Evolutionary conservation across 2,797 vertebrate species (phyloP).

Genomic region (Spatula versicolor): DNA sequence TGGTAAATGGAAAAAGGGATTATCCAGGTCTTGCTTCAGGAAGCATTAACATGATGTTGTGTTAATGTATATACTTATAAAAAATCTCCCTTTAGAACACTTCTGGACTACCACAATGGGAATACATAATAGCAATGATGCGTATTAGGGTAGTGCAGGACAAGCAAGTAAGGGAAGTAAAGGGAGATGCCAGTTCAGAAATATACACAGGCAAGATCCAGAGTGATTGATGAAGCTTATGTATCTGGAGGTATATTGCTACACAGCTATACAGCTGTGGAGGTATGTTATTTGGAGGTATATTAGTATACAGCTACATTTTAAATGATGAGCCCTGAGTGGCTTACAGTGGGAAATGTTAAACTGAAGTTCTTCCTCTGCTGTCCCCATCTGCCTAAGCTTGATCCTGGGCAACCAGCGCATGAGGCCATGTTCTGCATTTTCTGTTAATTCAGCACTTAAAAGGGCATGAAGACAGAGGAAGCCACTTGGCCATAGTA

Average conservation of each 20-base stretch:
- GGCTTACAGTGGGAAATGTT: not conserved
- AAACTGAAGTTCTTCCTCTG: not conserved
- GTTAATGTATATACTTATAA: not conserved
- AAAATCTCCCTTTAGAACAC: not conserved
- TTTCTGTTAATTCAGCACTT: not conserved
- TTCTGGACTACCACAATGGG: not conserved
- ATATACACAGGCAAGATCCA: not conserved
- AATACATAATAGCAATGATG: not conserved
- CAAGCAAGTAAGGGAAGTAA: not conserved
- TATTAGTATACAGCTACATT: not conserved
- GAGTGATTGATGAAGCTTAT: not conserved
- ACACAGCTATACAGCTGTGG: too few species aligned
- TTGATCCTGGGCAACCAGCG: not conserved
- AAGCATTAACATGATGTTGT: not conserved
- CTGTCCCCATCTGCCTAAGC: not conserved
- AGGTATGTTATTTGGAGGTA: not conserved
- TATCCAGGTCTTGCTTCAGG: not conserved
- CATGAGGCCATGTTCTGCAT: rapidly evolving
- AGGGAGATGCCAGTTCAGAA: not conserved
- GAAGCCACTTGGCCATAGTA: not conserved
- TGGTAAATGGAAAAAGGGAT: not conserved
- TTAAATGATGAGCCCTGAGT: not conserved
- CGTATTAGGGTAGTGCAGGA: not conserved
- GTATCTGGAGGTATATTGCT: not conserved
- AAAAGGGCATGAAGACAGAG: not conserved